phyloP scores from a whole-genome alignment of 2,888 invertebrate genomes.

The Nematopogon swammerdamellus region DNA sequence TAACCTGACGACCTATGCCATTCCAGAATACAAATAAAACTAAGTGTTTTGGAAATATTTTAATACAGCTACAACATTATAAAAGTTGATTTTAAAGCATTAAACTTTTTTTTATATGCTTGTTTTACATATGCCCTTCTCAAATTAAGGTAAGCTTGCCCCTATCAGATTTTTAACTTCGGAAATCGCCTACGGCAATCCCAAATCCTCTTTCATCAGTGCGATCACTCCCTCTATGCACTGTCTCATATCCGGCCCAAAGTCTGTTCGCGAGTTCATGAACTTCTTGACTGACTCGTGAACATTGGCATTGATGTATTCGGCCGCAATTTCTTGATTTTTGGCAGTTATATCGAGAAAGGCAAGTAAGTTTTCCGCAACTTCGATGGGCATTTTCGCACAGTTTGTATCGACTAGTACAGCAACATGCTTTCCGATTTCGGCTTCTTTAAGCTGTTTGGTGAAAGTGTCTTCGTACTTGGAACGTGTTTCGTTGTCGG shows the following conservation, averaged over 20 bases:
- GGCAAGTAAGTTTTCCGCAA: constrained; percentile 47
- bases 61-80: no score
- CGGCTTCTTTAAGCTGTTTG: constrained; percentile 39
- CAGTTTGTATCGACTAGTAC: constrained; percentile 46
- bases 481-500: constrained; percentile 8
- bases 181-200: not conserved
- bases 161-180: no score
- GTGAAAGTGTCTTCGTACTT: constrained; percentile 28
- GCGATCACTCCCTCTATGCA: constrained; percentile 16
- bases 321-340: constrained; percentile 25
- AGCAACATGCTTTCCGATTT: constrained; percentile 49
- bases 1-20: no score
- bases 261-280: constrained; percentile 27
- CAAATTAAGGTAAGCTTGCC: no score
- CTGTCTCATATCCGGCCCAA: constrained; percentile 24
- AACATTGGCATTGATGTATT: constrained; percentile 33
- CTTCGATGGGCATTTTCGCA: constrained; percentile 43
- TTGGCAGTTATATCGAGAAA: constrained; percentile 44
- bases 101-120: no score
- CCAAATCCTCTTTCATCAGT: constrained; percentile 1
- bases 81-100: no score
- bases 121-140: no score
- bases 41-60: no score
- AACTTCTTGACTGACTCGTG: constrained; percentile 31
- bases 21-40: no score